Base-by-base conservation (phyloP, 2,888 invertebrate species). In the Spialia ferax region DNA sequence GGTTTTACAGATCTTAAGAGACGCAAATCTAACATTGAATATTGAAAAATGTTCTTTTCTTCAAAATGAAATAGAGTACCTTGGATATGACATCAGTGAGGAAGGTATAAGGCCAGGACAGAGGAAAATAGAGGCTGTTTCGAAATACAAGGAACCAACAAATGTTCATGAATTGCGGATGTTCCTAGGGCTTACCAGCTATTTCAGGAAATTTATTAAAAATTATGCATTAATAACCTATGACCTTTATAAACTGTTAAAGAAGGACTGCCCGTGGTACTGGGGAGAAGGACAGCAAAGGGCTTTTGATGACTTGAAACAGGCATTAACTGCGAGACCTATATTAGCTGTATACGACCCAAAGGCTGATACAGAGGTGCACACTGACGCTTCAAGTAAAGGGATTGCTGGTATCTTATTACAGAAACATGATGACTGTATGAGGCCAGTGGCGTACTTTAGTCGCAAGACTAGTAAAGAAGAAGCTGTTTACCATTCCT, bases 1-100 rank as follows among this genome's bases (percentile, higher is more conserved):
- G 15, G 42, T 42, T n/a, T 15, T 42, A 15, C 15, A 42, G 15
- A 42, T 42, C 15, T 6, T 42, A 42, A n/a, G 42, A 6, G 42
- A 42, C 15, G 15, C 42, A n/a, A 42, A 42, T 15, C 15, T 42
- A 6, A 42, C 42, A 15, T 10, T 42, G 11, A 42, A 42, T 42
- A 42, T 42, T 15, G 42, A 42, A 6, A 42, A 42, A 42, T 42
- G 42, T 42, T 42, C 15, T 10, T 42, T 42, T 42, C 15, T 42
- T 15, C 42, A 42, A 42, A 42, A n/a, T 15, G 15, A 42, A 15
- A 42, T 42, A n/a, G 42, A 42, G 42, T 42, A 42, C n/a, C 42
- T 42, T 15, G 42, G 42, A 15, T 42, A 42, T 15, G 42, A 42
- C 42, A 42, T 42, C n/a, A 42, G 42, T 15, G 42, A 15, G 6